Conservation (phyloP, 2,797 vertebrate species). For the Betta splendens region DNA sequence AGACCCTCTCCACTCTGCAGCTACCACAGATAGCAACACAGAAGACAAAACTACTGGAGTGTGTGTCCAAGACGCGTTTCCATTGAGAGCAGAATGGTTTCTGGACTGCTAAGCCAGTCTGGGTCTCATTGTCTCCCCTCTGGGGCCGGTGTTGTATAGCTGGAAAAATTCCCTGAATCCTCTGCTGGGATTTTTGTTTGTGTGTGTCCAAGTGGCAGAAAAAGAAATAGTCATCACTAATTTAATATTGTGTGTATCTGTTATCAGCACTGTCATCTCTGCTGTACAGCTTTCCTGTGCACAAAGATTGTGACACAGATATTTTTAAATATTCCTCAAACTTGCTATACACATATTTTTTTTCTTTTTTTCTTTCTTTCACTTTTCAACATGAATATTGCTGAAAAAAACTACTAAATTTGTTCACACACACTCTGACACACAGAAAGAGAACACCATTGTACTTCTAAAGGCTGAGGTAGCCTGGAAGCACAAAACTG, state of each 20-base stretch:
- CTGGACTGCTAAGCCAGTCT: slow-evolving; percentile 71
- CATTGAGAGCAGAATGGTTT: slow-evolving; percentile 69
- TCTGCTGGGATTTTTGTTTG: slow-evolving; percentile 24
- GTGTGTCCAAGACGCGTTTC: slow-evolving; percentile 76
- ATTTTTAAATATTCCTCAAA: slow-evolving; percentile 46
- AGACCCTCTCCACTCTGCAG: slow-evolving; percentile 69
- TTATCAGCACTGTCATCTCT: slow-evolving; percentile 71
- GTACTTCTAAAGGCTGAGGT: slow-evolving; percentile 47
- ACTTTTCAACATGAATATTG: slow-evolving; percentile 27
- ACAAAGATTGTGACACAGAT: slow-evolving; percentile 60
- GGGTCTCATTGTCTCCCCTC: slow-evolving; percentile 71
- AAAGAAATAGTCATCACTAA: slow-evolving; percentile 52
- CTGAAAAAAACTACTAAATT: slow-evolving; percentile 40
- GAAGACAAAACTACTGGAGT: slow-evolving; percentile 79
- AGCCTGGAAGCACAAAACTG: slow-evolving; percentile 54
- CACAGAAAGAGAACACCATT: slow-evolving; percentile 43
- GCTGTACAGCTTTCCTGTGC: slow-evolving; percentile 57
- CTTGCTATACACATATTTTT: slow-evolving; percentile 25
- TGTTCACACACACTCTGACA: slow-evolving; percentile 45
- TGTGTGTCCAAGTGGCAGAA: slow-evolving; percentile 53
- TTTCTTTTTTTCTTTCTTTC: no score
- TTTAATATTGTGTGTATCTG: slow-evolving; percentile 56
- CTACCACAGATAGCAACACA: slow-evolving; percentile 73
- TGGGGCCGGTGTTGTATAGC: slow-evolving; percentile 53
- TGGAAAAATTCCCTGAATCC: slow-evolving; percentile 59